A percentile compares a stretch with the other conserved stretches of the same genome.
These are phyloP conservation scores for Dynastes tityus DNA, from an alignment of 2,888 invertebrate genomes.

Conservation along the genomic window DNA sequence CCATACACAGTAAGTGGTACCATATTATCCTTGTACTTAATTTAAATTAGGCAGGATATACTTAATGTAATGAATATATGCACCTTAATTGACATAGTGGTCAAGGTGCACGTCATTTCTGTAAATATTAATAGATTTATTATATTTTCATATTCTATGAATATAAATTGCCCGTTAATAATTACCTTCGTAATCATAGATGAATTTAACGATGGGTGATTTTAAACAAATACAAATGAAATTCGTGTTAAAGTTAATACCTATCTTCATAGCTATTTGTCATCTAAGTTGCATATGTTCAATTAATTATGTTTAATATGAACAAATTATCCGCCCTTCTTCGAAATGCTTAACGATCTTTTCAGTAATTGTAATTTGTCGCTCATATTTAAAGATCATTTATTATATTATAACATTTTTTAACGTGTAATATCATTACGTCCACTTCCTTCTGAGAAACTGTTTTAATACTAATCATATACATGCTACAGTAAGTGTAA, in stretches of 20 bases:
- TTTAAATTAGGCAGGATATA: constrained; percentile 5
- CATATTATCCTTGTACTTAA: too few species aligned
- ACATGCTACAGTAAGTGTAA: too few species aligned
- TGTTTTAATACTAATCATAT: too few species aligned
- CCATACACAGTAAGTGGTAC: too few species aligned
- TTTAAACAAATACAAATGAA: constrained; percentile 25
- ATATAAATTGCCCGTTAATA: constrained; percentile 34
- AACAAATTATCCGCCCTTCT: not conserved
- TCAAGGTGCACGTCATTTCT: constrained; percentile 25
- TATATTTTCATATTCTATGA: constrained; percentile 35
- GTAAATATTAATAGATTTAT: constrained; percentile 39
- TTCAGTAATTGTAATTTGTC: constrained; percentile 12
- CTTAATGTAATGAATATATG: constrained; percentile 7
- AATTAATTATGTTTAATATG: not conserved
- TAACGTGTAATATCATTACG: too few species aligned
- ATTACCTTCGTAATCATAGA: constrained; percentile 28
- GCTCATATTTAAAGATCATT: too few species aligned
- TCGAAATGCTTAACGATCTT: constrained; percentile 1
- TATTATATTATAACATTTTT: too few species aligned
- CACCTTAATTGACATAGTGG: not conserved
- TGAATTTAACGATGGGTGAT: constrained; percentile 11
- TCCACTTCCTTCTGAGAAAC: too few species aligned
- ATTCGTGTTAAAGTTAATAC: constrained; percentile 6
- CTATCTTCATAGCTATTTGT: constrained; percentile 21
- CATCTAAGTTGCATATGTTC: constrained; percentile 1